A percentile compares a stretch with the other conserved stretches of the same genome.
Conservation (phyloP, 2,888 invertebrate species). For the Clunio marinus region DNA sequence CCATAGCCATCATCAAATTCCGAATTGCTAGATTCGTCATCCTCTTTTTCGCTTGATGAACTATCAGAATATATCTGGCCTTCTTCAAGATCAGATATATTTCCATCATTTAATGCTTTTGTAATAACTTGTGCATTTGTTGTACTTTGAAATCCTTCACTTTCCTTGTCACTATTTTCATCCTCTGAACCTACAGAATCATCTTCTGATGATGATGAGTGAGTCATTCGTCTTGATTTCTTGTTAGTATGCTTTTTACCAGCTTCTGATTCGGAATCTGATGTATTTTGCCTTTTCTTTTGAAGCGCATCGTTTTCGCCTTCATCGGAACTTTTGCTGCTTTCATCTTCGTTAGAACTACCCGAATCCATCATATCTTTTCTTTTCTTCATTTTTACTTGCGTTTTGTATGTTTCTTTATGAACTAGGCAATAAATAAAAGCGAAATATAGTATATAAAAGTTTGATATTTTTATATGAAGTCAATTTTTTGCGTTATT, state of each 20-base stretch:
- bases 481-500: no score
- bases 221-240: slow-evolving; percentile 21
- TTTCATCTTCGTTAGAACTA: slow-evolving; percentile 7
- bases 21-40: slow-evolving; percentile 64
- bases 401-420: neutral
- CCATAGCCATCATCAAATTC: slow-evolving; percentile 97
- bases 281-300: slow-evolving; percentile 9
- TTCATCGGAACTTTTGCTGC: slow-evolving; percentile 30
- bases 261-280: slow-evolving; percentile 1
- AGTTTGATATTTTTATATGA: no score
- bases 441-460: neutral
- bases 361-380: slow-evolving; percentile 32
- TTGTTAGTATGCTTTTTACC: no score
- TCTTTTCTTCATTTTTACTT: neutral
- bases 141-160: no score
- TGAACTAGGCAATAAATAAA: neutral
- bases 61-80: slow-evolving; percentile 79
- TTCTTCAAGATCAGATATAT: slow-evolving; percentile 76
- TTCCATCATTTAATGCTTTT: slow-evolving; percentile 48
- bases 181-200: neutral
- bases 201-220: slow-evolving; percentile 15
- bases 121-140: neutral
- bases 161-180: neutral
- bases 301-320: neutral
- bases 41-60: slow-evolving; percentile 52